Percentiles rank a stretch among this genome's conserved stretches.
phyloP scores from a whole-genome alignment of 1,140 invertebrate species.

The Megalonaias nervosa region DNA sequence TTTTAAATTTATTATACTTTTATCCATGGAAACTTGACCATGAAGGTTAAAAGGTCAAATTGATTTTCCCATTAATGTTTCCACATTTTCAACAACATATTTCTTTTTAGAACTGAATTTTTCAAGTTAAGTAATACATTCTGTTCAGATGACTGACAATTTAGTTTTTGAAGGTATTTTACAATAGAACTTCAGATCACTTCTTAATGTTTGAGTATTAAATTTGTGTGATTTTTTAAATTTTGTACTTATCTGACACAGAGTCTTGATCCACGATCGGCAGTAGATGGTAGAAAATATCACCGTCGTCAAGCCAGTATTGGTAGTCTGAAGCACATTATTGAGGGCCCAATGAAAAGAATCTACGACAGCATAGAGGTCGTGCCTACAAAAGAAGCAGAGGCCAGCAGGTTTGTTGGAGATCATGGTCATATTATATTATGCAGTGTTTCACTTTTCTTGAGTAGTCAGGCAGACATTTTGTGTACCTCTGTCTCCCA shows the following conservation, averaged over 20 bases:
- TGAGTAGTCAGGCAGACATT: too few species aligned
- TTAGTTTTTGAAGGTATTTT: not conserved
- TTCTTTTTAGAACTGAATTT: not conserved
- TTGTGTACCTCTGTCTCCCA: not conserved
- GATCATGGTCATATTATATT: not conserved
- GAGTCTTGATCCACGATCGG: slow-evolving; percentile 63
- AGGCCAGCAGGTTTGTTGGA: slow-evolving; percentile 72
- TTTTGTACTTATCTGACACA: slow-evolving; percentile 40
- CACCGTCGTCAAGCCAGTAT: slow-evolving; percentile 56
- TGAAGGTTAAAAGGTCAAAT: too few species aligned
- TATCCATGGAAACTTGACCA: too few species aligned
- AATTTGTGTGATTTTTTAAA: too few species aligned
- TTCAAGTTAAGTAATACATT: not conserved
- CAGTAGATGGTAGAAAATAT: slow-evolving; percentile 53
- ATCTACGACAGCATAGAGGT: slow-evolving; percentile 66
- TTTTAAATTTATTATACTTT: too few species aligned
- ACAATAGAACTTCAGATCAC: not conserved
- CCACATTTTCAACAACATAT: not conserved
- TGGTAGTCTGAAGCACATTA: slow-evolving; percentile 59
- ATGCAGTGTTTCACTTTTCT: not conserved
- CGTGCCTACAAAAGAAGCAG: slow-evolving; percentile 71
- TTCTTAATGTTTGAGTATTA: too few species aligned
- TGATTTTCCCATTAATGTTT: too few species aligned
- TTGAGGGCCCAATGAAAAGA: slow-evolving; percentile 65
- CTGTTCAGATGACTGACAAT: not conserved